phyloP scores from a whole-genome alignment of 2,113 vertebrate genomes.

The Loxodonta africana region DNA sequence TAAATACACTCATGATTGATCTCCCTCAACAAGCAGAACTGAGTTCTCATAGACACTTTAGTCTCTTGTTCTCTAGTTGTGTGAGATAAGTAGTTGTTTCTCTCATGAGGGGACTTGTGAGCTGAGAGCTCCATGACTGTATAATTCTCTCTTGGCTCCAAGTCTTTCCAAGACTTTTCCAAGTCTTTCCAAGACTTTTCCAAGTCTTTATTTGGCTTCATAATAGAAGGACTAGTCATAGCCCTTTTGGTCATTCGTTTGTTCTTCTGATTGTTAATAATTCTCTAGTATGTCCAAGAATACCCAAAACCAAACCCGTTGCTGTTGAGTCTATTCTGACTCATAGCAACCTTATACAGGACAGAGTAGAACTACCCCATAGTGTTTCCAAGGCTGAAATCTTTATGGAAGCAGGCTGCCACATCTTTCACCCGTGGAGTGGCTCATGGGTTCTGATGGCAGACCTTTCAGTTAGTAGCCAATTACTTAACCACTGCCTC shows the following conservation, averaged over 20 bases:
- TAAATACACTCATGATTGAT: background rate
- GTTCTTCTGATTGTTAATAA: background rate
- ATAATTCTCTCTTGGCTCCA: background rate
- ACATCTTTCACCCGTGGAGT: background rate
- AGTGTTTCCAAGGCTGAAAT: background rate
- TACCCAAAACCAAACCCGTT: background rate
- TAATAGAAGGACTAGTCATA: background rate
- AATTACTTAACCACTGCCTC: background rate
- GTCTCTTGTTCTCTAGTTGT: background rate
- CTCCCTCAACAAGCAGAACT: background rate
- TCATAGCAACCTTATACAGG: background rate
- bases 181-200: background rate
- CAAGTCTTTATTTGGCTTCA: background rate
- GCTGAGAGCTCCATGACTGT: background rate
- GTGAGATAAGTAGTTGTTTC: background rate
- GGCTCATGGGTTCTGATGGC: background rate
- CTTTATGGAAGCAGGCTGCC: background rate
- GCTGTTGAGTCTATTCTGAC: background rate
- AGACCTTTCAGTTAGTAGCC: background rate
- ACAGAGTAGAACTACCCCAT: background rate
- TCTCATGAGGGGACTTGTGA: accelerated
- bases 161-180: background rate
- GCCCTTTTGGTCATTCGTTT: background rate
- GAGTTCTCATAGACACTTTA: background rate
- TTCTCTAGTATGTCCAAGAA: background rate